Conservation (phyloP, 2,888 invertebrate genomes). For the Drymonia ruficornis region DNA sequence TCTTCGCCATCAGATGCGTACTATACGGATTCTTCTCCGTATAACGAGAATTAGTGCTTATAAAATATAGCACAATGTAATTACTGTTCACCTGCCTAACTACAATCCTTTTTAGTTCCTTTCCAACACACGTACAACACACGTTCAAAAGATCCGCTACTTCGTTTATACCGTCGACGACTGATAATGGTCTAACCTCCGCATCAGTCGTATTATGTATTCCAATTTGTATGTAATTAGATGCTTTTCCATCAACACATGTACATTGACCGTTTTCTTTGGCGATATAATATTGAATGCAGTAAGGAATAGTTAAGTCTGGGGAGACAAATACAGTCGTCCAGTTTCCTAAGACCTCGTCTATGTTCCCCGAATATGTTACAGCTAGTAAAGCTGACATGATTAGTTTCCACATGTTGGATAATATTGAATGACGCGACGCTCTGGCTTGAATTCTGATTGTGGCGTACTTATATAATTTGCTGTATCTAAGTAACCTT, state of each 20-base stretch:
- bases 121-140: not conserved
- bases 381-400: not conserved
- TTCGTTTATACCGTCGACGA: not conserved
- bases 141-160: not conserved
- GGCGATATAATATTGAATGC: not conserved
- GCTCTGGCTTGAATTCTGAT: too few species aligned
- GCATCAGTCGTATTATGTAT: not conserved
- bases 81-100: not conserved
- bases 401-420: not conserved
- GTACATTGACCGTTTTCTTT: slow-evolving; percentile 5
- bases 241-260: slow-evolving; percentile 8
- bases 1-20: too few species aligned
- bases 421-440: too few species aligned
- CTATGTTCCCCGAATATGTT: not conserved
- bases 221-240: not conserved
- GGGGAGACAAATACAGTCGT: not conserved
- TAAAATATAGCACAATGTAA: not conserved
- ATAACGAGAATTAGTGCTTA: too few species aligned
- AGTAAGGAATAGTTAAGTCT: not conserved
- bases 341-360: not conserved
- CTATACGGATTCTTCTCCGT: too few species aligned
- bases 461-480: too few species aligned
- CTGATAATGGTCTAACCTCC: not conserved
- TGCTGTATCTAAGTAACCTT: too few species aligned
- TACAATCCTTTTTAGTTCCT: not conserved